Base-by-base conservation (phyloP, 1,140 invertebrate genomes). In the Drosophila gunungcola region DNA sequence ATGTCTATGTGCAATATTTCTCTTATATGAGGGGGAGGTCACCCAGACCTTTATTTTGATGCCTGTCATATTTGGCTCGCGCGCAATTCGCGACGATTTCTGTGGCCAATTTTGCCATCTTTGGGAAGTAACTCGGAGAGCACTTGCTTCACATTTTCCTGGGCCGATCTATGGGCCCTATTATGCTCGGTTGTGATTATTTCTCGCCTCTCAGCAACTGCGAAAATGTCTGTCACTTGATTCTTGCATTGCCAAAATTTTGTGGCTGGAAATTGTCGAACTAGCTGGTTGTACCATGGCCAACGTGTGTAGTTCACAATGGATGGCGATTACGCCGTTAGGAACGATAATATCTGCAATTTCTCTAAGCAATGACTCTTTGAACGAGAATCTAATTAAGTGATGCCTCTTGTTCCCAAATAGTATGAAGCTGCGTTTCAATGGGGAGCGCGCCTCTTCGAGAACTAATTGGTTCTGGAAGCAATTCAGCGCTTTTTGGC, bases 21-120 rank as follows among this genome's bases (percentile, higher is more conserved):
- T 32, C 41, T 16, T n/a, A 43, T 39, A 36, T 60, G 46, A 43
- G 41, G n/a, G n/a, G n/a, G n/a, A n/a, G n/a, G n/a, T 48, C 54
- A 11, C 48, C 55, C 3, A 68, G 12, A 13, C 42, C 25, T 9
- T 21, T 21, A 1, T 21, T 21, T 21, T 21, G 16, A 21, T 21
- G 16, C 16, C 56, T 58, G 27, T 48, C 56, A 16, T 48, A 45
- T 10, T 52, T 58, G 5, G 51, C 46, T 16, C 34, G 54, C 60
- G 42, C 76, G 16, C 16, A 78, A 13, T 77, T 77, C 27, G 13
- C 7, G 5, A 45, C 56, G 9, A 77, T 48, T 62, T 67, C 61
- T 0, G 1, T 21, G 16, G 36, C 6, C 29, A 12, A 60, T 21
- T 42, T 56, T 10, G 62, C 2, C 36, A 21, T 21, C 16, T 21